phyloP scores from a whole-genome alignment of 37 sponge, comb jelly and placozoan genomes.

The Oscarella lobularis region DNA sequence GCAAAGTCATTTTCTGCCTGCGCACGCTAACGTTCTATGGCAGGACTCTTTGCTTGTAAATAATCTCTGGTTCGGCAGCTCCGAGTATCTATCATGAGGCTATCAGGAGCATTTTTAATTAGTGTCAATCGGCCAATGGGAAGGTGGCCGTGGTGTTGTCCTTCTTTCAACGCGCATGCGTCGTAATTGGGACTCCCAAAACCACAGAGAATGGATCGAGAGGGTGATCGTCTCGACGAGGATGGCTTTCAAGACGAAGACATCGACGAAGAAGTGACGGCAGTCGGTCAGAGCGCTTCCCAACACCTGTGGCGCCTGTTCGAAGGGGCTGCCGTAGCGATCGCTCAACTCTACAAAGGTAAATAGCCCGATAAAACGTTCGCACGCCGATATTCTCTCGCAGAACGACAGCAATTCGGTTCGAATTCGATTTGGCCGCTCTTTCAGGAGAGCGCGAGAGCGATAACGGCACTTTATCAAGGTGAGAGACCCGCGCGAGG shows the following conservation, averaged over 20 bases:
- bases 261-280: not conserved
- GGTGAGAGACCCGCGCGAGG: not conserved
- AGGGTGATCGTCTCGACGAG: not conserved
- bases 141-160: not conserved
- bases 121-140: too few relatives aligned
- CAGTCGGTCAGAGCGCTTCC: not conserved
- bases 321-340: not conserved
- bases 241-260: not conserved
- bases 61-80: too few relatives aligned
- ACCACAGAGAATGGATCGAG: not conserved
- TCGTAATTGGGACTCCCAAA: not conserved
- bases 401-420: not conserved
- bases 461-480: not conserved
- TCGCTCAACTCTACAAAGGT: constrained; percentile 4
- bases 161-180: not conserved
- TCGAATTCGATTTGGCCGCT: not conserved
- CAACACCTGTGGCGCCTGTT: not conserved
- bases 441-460: not conserved
- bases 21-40: too few relatives aligned
- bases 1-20: too few relatives aligned
- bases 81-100: too few relatives aligned
- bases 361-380: too few relatives aligned
- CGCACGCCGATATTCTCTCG: too few relatives aligned
- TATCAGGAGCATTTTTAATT: too few relatives aligned
- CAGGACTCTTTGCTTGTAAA: too few relatives aligned